phyloP scores from a whole-genome alignment of 1,140 invertebrate species.

The Ptiloglossa arizonensis region DNA sequence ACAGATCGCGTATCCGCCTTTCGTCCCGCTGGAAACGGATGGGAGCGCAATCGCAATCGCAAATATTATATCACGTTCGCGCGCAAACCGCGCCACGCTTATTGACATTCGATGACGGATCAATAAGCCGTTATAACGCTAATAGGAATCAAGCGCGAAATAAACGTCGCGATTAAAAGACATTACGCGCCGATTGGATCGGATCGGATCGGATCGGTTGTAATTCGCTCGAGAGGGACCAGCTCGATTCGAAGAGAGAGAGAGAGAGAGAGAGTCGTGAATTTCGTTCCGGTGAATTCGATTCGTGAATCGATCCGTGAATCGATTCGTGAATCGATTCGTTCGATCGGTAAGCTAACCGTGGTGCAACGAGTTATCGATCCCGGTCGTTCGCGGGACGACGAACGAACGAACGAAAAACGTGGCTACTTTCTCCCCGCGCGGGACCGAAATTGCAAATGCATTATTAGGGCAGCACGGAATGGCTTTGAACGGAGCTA shows the following conservation, averaged over 20 bases:
- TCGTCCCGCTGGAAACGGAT: not conserved
- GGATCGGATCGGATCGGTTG: too few relatives aligned
- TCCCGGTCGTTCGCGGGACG: too few relatives aligned
- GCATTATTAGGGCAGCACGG: not conserved
- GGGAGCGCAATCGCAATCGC: not conserved
- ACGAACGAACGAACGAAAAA: not conserved
- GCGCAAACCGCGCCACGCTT: not conserved
- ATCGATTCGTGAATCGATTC: not conserved
- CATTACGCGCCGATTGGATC: not conserved
- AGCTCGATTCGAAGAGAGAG: too few relatives aligned
- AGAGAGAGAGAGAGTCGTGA: too few relatives aligned
- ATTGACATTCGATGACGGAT: constrained; percentile 29
- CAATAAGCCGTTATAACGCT: not conserved
- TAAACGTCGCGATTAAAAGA: constrained; percentile 15
- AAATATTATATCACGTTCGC: constrained; percentile 3
- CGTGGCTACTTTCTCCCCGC: not conserved
- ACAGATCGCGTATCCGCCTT: not conserved
- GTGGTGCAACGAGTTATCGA: not conserved
- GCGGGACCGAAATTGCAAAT: not conserved
- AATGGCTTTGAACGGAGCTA: not conserved
- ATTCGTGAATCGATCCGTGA: too few relatives aligned
- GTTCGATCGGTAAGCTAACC: not conserved
- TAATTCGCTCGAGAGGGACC: too few relatives aligned
- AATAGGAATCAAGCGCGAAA: not conserved
- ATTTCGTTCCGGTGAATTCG: too few relatives aligned